Conservation (phyloP, 2,888 invertebrate genomes). For the Chorisops tibialis region DNA sequence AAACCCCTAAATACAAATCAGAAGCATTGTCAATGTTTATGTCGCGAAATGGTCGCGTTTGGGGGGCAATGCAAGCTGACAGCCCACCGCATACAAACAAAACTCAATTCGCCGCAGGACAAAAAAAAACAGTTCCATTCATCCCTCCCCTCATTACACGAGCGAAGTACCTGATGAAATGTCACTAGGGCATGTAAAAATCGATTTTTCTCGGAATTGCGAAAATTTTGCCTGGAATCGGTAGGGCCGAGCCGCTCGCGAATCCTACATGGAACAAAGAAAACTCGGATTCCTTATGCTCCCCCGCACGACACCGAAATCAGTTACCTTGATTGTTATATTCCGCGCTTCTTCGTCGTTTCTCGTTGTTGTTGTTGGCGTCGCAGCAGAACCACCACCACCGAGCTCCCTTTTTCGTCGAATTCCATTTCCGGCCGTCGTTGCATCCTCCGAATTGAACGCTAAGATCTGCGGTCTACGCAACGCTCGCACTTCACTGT, state of each 20-base stretch:
- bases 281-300: neutral
- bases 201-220: neutral
- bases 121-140: too few species aligned
- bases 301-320: neutral
- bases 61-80: too few species aligned
- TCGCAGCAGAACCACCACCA: too few species aligned
- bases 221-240: too few species aligned
- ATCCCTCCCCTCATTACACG: too few species aligned
- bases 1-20: too few species aligned
- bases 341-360: constrained; percentile 10
- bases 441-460: neutral
- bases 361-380: neutral
- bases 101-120: too few species aligned
- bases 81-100: too few species aligned
- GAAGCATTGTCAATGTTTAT: too few species aligned
- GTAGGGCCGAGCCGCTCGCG: neutral
- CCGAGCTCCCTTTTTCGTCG: constrained; percentile 25
- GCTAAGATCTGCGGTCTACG: constrained; percentile 23
- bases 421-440: neutral
- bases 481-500: constrained; percentile 17
- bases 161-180: too few species aligned
- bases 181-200: too few species aligned
- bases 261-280: neutral
- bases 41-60: too few species aligned
- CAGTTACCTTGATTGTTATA: constrained; percentile 22